These are phyloP conservation scores for Pseudococcus jackbeardsleyi DNA, from an alignment of 2,888 invertebrate species.

Conservation along the genomic window DNA sequence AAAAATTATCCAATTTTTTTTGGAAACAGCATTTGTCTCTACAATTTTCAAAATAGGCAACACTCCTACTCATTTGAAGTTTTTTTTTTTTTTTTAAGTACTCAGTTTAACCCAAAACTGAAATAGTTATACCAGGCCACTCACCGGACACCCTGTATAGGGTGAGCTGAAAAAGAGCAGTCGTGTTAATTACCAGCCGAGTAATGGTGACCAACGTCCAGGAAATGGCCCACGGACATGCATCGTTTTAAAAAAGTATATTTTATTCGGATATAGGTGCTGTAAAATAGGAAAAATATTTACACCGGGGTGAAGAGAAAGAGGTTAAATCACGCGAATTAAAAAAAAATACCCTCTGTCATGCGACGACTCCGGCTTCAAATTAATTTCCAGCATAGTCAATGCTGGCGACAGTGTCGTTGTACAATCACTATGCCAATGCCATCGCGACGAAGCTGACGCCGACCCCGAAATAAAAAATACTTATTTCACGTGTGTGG, in stretches of 20 bases:
- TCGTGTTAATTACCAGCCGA: background rate
- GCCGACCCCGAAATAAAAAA: background rate
- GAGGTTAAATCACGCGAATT: conserved; percentile 44
- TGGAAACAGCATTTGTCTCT: no score
- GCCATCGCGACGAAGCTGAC: background rate
- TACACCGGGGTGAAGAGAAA: background rate
- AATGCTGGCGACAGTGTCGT: conserved; percentile 27
- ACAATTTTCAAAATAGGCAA: no score
- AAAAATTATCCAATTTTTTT: no score
- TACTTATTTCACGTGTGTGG: conserved; percentile 32
- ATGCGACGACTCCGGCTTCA: background rate
- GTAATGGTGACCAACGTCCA: background rate
- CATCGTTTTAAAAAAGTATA: conserved; percentile 42
- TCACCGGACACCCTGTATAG: no score
- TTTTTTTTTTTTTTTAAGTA: no score
- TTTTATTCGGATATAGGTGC: background rate
- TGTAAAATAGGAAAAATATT: conserved; percentile 1
- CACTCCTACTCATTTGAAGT: no score
- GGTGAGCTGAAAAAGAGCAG: no score
- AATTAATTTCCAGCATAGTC: conserved; percentile 28
- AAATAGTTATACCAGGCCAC: no score
- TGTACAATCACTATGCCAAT: background rate
- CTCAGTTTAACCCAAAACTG: no score
- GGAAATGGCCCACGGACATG: conserved; percentile 40
- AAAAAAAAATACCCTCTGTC: conserved; percentile 52